Percentiles rank a stretch among this genome's conserved stretches.
phyloP scores from a whole-genome alignment of 2,888 invertebrate species.

The Ophion costatus region DNA sequence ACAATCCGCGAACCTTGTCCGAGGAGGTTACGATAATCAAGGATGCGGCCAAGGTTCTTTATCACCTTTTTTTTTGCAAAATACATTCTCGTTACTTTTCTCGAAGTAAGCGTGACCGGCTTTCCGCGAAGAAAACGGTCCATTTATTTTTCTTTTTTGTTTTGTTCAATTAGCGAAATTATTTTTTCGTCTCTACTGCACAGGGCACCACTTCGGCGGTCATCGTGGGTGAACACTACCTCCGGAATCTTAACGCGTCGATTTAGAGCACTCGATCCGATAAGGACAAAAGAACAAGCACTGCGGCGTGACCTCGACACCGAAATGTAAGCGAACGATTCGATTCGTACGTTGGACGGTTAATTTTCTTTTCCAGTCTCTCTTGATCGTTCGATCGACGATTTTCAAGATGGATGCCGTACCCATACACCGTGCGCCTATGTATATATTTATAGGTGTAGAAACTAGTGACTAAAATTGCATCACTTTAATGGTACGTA shows the following conservation, averaged over 20 bases:
- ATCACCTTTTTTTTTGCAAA: background rate
- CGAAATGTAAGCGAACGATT: no score
- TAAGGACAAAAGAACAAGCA: background rate
- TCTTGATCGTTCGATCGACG: background rate
- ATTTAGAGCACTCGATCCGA: conserved; percentile 18
- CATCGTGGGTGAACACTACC: conserved; percentile 51
- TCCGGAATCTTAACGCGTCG: conserved; percentile 51
- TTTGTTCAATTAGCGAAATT: background rate
- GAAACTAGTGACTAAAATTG: no score
- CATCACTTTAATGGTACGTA: no score
- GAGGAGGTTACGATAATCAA: conserved; percentile 61
- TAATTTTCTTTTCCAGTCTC: background rate
- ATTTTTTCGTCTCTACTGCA: background rate
- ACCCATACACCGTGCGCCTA: no score
- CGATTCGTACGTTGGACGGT: no score
- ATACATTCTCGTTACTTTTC: background rate
- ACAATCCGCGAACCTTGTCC: conserved; percentile 1
- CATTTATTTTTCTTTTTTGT: background rate
- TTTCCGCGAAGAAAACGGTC: background rate
- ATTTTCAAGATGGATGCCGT: background rate
- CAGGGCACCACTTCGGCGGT: conserved; percentile 49
- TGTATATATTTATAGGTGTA: no score
- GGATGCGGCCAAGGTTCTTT: conserved; percentile 51
- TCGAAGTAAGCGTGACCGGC: background rate
- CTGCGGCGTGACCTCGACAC: no score